Conservation (phyloP, 2,888 invertebrate species). For the Dicranocentrus wangi region DNA sequence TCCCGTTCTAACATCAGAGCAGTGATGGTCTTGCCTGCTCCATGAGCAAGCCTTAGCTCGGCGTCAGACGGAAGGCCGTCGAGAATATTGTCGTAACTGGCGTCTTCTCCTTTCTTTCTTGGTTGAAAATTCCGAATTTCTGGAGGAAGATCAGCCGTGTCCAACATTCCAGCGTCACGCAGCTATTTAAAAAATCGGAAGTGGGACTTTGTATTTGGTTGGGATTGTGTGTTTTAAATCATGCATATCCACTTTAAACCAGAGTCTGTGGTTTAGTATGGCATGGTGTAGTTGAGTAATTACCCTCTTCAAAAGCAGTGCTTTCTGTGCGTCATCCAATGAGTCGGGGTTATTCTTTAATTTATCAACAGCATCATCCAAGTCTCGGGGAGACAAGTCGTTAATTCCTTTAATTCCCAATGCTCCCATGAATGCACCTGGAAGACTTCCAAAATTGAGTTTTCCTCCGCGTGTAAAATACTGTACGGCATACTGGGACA, state of each 20-base stretch:
- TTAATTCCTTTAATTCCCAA: constrained; percentile 68
- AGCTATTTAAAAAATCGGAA: too few species aligned
- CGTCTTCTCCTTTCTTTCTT: constrained; percentile 39
- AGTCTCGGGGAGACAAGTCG: constrained; percentile 63
- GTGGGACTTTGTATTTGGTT: too few species aligned
- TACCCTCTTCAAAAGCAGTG: constrained; percentile 67
- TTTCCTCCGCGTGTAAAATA: constrained; percentile 63
- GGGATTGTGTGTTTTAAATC: too few species aligned
- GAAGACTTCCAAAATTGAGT: constrained; percentile 61
- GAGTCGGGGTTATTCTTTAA: constrained; percentile 68
- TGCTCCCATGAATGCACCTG: constrained; percentile 69
- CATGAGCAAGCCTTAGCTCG: constrained; percentile 67
- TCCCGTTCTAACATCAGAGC: constrained; percentile 64
- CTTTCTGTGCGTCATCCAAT: constrained; percentile 69
- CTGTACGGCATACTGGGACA: constrained; percentile 65
- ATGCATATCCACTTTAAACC: too few species aligned
- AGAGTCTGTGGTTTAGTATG: too few species aligned
- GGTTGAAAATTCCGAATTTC: constrained; percentile 65
- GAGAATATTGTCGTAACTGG: constrained; percentile 41
- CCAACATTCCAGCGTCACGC: constrained; percentile 65
- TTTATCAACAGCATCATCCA: constrained; percentile 63
- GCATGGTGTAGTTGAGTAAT: too few species aligned
- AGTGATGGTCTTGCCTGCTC: constrained; percentile 56
- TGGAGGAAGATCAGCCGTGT: constrained; percentile 65
- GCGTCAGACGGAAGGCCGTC: constrained; percentile 70